These are phyloP conservation scores for Gambusia yucatana DNA, from an alignment of 2,797 vertebrate species.

Conservation along the genomic window DNA sequence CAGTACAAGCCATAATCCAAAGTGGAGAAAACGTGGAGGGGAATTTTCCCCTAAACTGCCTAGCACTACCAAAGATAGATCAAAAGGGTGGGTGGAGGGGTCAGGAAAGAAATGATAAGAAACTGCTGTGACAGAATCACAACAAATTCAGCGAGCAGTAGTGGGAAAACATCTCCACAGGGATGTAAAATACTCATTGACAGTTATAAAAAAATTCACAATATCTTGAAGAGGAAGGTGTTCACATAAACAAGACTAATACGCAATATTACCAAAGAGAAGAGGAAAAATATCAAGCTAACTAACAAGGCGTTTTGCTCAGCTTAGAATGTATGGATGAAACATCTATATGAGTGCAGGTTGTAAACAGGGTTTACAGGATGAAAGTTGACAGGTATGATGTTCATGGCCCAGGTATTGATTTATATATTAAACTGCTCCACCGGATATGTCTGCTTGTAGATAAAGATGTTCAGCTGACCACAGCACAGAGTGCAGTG, in stretches of 20 bases:
- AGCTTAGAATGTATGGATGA: background rate
- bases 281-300: background rate
- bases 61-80: background rate
- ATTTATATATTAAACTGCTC: slow-evolving; percentile 2
- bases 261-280: background rate
- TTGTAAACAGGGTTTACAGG: background rate
- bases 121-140: background rate
- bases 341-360: background rate
- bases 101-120: background rate
- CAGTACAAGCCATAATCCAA: background rate
- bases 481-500: background rate
- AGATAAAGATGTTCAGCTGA: background rate
- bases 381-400: background rate
- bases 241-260: background rate
- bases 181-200: background rate
- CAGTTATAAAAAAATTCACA: background rate
- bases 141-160: background rate
- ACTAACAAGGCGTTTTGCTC: background rate
- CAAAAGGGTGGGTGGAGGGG: background rate
- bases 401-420: background rate
- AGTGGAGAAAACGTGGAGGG: background rate
- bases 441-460: background rate
- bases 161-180: background rate
- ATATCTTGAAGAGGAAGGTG: background rate
- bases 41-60: background rate